A percentile compares a stretch with the other conserved stretches of the same genome.
These are phyloP conservation scores for Digitonthophagus gazella DNA, from an alignment of 2,888 invertebrate species.

Conservation along the genomic window DNA sequence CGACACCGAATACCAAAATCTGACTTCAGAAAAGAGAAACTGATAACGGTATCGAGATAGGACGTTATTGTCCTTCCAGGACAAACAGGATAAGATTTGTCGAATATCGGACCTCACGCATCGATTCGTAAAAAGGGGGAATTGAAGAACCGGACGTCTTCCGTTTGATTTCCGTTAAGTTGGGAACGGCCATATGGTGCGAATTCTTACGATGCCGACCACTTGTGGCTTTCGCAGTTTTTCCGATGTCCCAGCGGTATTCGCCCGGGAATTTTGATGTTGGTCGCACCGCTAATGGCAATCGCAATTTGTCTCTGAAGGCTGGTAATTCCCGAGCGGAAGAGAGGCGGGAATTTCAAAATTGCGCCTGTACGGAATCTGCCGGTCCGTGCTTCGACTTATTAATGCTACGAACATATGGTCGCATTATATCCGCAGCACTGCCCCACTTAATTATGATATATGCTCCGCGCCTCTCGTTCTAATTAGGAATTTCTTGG, in stretches of 20 bases:
- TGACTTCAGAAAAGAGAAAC: not conserved
- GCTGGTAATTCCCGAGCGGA: not conserved
- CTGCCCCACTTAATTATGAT: not conserved
- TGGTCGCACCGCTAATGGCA: not conserved
- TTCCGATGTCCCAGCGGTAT: not conserved
- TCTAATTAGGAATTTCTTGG: not conserved
- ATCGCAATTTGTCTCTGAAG: not conserved
- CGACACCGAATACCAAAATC: not conserved
- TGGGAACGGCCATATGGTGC: not conserved
- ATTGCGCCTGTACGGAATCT: not conserved
- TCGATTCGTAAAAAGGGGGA: not conserved
- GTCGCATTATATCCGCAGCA: not conserved
- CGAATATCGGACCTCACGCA: not conserved
- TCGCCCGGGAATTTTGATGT: not conserved
- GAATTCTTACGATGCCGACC: not conserved
- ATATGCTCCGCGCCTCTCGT: not conserved
- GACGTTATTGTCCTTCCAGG: not conserved
- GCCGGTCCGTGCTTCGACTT: not conserved
- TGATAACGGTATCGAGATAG: not conserved
- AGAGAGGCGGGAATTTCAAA: not conserved
- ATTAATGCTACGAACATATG: not conserved
- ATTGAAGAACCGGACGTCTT: not conserved
- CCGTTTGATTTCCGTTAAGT: not conserved
- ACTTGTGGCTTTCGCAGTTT: not conserved
- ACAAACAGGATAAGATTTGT: not conserved